Evolutionary conservation across 2,113 vertebrate genomes (phyloP), one percentile per base, ranked within the genome.

Genomic region (Dicaeum eximium): DNA sequence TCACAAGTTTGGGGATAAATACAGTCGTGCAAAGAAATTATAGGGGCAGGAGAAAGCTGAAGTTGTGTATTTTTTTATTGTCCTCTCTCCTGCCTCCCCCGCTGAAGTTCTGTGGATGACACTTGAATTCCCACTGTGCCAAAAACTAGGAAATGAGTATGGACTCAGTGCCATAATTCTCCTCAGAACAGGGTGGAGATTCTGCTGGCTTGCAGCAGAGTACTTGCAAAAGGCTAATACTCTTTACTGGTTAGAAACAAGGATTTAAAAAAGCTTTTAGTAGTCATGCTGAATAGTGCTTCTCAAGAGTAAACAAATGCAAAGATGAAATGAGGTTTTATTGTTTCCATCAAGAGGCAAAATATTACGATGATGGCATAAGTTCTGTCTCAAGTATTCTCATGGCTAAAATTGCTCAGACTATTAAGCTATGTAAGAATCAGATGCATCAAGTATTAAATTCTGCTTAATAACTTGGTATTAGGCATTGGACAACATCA

Each of bases 101-200:
- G 0, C 72, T 82, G 44, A 13, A 69, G 16, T 80, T 79, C 40
- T 75, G 53, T 87, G 77, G 54, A 90, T 70, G 93, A 86, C 77
- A 33, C 54, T 88, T 61, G 82, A 86, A 75, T 83, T 83, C 23
- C 12, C 33, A 62, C 38, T 3, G 8, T 93, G 86, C 90, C 86
- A 95, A 96, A 93, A 88, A 37, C 47, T 74, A 96, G 71, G 71
- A 87, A 95, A 30, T 83, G 80, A 92, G 77, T 90, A 93, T 90
- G 90, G 81, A 82, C 71, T 86, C 5, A 0, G 2, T 72, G 78
- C 58, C 71, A 7, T 77, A 82, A 94, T 85, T 93, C 58, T 77
- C 61, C 69, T 72, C 57, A 77, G 84, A 77, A 58, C 0, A 3
- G 83, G 89, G 81, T 0, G 40, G 85, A 61, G 93, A 88, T 85